Evolutionary conservation across 2,888 invertebrate species (phyloP), one percentile per base, ranked within the genome.

Genomic region (Drosophila formosana): DNA sequence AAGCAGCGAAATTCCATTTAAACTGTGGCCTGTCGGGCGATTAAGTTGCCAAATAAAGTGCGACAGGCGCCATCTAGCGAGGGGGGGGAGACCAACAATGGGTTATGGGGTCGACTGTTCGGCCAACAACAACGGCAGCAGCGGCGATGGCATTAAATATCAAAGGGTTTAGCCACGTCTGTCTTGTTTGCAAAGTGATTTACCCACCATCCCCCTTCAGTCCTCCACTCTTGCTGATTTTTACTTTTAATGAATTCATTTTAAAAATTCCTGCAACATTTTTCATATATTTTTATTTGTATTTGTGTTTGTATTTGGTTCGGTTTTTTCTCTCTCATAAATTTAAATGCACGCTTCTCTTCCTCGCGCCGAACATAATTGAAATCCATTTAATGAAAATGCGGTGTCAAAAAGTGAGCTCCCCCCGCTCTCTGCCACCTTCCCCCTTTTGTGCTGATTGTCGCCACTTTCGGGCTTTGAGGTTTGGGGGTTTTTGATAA

Each of bases 341-440:
- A 89, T 83, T 83, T 75, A 74, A 69, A 81, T 83, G 79, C 71
- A 78, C 84, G 6, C 32, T 28, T 41, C 45, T 43, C 46, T 39
- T 18, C 39, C 52, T 28, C 45, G 39, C 13, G 64, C 62, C 56
- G 80, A 65, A 74, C 74, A 85, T 85, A 85, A 89, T 89, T 85
- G 85, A 89, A 89, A 88, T 85, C 89, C 85, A 75, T 89, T 85
- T 85, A 85, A 86, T 89, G 87, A 89, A 89, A 88, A 85, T 76
- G 72, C 72, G 85, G 72, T 88, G 79, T 82, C 89, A 78, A 81
- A 69, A 82, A 69, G 64, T 67, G 53, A 69, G 37, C 51, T n/a
- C 45, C 43, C 3, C 25, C 25, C 34, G 7, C 4, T 9, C 23
- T 3, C 23, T 9, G 11, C 26, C 25, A 5, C 7, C 9, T 39